A percentile compares a stretch with the other conserved stretches of the same genome.
Evolutionary conservation across 2,888 invertebrate genomes (phyloP).

Genomic region (Acanthosepion lycidas): DNA sequence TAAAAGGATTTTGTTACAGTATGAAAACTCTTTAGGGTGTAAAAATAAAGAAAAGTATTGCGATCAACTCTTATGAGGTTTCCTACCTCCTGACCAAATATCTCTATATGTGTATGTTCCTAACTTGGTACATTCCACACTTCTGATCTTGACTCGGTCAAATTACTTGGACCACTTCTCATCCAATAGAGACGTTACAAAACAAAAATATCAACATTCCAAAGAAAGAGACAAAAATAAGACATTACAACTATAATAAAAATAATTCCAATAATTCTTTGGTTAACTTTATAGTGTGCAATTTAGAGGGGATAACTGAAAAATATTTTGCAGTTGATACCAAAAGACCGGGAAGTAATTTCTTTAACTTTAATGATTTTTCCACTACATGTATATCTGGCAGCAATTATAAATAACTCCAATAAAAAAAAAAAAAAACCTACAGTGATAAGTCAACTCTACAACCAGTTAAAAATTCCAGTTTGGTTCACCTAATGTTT

Average conservation of each 20-base stretch:
- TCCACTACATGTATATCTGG: background rate
- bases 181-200: too few species aligned
- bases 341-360: background rate
- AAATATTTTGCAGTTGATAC: background rate
- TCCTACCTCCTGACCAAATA: background rate
- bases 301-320: background rate
- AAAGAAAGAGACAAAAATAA: slow-evolving; percentile 16
- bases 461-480: background rate
- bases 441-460: background rate
- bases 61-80: background rate
- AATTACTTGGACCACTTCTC: background rate
- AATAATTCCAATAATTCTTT: background rate
- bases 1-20: background rate
- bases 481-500: background rate
- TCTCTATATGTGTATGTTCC: background rate
- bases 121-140: slow-evolving; percentile 8
- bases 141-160: background rate
- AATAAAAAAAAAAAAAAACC: background rate
- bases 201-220: slow-evolving; percentile 33
- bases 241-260: background rate
- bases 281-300: background rate
- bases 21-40: background rate
- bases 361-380: background rate
- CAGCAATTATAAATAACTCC: background rate
- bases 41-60: background rate